Evolutionary conservation across 2,113 vertebrate genomes (phyloP).

Genomic region (Rhabdomys dilectus): DNA sequence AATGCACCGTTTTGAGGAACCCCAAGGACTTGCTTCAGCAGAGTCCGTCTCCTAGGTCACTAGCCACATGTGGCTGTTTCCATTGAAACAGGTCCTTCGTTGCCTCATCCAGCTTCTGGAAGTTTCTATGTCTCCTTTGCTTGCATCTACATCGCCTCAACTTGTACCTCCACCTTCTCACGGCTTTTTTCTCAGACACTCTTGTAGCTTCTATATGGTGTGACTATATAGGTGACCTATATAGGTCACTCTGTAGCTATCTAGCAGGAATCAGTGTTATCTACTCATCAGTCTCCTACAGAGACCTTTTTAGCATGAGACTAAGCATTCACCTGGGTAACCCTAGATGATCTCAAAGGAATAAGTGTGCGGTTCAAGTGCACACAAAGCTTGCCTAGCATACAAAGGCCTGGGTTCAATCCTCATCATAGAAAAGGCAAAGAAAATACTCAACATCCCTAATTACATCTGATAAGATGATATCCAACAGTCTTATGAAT

Average conservation of each 20-base stretch:
- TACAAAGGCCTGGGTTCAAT: neutral
- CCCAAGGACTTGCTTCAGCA: too few relatives aligned
- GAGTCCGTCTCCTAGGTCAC: too few relatives aligned
- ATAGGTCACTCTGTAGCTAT: neutral
- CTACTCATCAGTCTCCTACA: neutral
- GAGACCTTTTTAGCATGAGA: neutral
- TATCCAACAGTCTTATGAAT: neutral
- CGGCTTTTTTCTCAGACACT: neutral
- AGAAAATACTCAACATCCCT: neutral
- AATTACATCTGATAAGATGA: neutral
- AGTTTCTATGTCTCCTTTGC: neutral
- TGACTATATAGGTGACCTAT: too few relatives aligned
- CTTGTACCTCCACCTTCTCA: neutral
- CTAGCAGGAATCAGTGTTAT: neutral
- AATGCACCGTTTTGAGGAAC: too few relatives aligned
- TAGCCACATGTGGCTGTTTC: too few relatives aligned
- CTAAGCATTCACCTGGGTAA: neutral
- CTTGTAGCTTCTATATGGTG: neutral
- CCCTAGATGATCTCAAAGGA: neutral
- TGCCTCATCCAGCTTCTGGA: neutral
- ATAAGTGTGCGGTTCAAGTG: neutral
- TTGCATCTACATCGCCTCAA: accelerated
- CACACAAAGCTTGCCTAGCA: neutral
- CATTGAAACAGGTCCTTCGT: too few relatives aligned
- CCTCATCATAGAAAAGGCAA: neutral